Base-by-base conservation (phyloP, 2,113 vertebrate species). In the Phalacrocorax aristotelis region DNA sequence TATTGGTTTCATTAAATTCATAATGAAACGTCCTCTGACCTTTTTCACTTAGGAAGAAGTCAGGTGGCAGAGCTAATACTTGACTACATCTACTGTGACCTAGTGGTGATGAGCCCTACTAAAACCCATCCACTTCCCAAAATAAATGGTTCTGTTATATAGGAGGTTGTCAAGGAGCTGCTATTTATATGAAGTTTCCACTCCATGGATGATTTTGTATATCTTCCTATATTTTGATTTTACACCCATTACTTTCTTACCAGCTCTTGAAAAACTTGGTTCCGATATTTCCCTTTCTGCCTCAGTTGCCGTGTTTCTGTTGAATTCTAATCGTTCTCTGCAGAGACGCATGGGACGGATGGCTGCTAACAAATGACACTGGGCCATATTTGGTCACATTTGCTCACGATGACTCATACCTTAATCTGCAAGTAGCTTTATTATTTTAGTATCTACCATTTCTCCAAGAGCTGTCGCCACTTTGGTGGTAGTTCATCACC, bases 151-250 rank as follows among this genome's bases (percentile, higher is more conserved):
- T 96, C 95, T 95, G 80, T 89, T 96, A 85, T 89, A 84, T 29
- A 93, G 89, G 92, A 95, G 96, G 93, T 97, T 98, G 97, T 96
- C 94, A 97, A 82, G 96, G 96, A 97, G 89, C 91, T 95, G 96
- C 96, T 97, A 94, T 93, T 97, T 96, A 89, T 40, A 48, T 80
- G 90, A 87, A 72, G 96, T 95, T 97, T 97, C 94, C 93, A 96
- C 93, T 97, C 95, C 89, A 42, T 81, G 94, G 93, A 93, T 95
- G 96, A 95, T 93, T 96, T 83, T 95, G 86, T 96, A 7, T 95
- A 20, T 94, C 91, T 97, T 92, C 85, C 20, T 69, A n/a, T 97
- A 93, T 96, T 98, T 98, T 93, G 91, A 94, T 90, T 97, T 97
- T 97, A 97, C 96, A 96, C 96, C 86, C 95, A 49, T 96, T 96